Evolutionary conservation across 1,140 invertebrate genomes (phyloP).

Genomic region (Delia radicum): DNA sequence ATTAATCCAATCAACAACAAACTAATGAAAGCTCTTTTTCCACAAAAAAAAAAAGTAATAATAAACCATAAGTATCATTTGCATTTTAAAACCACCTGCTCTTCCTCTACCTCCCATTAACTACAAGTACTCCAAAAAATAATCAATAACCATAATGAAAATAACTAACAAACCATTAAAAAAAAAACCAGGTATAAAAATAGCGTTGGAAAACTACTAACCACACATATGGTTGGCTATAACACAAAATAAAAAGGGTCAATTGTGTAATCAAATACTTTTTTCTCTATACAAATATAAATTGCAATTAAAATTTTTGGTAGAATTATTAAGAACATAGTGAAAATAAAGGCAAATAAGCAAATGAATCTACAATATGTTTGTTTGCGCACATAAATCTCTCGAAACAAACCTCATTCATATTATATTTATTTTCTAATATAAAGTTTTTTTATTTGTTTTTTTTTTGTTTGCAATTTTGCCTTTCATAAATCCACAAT

Average conservation of each 20-base stretch:
- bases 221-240: background rate
- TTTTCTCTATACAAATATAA: background rate
- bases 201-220: background rate
- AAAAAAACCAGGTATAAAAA: background rate
- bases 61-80: background rate
- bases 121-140: background rate
- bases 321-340: conserved; percentile 2
- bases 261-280: conserved; percentile 2
- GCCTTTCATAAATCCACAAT: background rate
- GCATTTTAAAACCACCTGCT: background rate
- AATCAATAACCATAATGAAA: conserved; percentile 17
- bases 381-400: background rate
- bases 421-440: background rate
- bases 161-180: conserved; percentile 11
- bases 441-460: background rate
- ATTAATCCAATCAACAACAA: conserved; percentile 7
- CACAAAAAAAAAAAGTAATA: background rate
- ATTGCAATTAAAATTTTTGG: conserved; percentile 5
- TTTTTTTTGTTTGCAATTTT: background rate
- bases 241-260: background rate
- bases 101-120: background rate
- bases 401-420: background rate
- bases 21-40: background rate
- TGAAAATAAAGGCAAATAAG: background rate
- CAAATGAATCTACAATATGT: background rate